Conservation (phyloP, 2,797 vertebrate genomes). For the Poeciliopsis infans region DNA sequence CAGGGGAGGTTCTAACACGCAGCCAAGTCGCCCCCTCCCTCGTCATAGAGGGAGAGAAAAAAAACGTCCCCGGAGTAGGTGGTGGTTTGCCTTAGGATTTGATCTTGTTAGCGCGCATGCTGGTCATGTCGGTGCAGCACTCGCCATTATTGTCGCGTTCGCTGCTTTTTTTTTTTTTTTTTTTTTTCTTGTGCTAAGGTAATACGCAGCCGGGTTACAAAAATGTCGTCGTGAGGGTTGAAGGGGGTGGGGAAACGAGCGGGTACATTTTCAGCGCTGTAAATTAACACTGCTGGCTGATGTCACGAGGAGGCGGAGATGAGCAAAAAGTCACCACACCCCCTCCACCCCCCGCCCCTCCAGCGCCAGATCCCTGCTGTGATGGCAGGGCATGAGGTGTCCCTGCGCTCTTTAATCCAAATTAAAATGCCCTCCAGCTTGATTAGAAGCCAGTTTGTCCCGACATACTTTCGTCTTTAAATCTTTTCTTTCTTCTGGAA, state of each 20-base stretch:
- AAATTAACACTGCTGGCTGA: conserved; percentile 75
- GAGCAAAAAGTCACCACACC: conserved; percentile 65
- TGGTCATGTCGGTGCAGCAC: conserved; percentile 14
- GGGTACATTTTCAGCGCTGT: conserved; percentile 62
- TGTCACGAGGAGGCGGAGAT: conserved; percentile 76
- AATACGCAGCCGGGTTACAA: neutral
- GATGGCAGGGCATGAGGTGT: conserved; percentile 16
- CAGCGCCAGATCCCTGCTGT: conserved; percentile 9
- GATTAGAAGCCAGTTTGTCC: neutral
- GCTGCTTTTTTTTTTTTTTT: neutral
- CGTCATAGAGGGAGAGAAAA: conserved; percentile 9
- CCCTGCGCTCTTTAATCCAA: neutral
- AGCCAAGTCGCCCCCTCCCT: conserved; percentile 40
- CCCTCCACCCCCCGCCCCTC: conserved; percentile 27
- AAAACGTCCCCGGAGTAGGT: conserved; percentile 49
- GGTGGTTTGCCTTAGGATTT: conserved; percentile 67
- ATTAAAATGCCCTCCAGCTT: conserved; percentile 8
- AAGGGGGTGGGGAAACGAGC: neutral
- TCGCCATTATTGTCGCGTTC: neutral
- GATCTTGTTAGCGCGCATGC: conserved; percentile 67
- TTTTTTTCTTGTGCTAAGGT: neutral
- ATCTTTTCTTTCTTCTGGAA: neutral
- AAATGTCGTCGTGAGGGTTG: conserved; percentile 17
- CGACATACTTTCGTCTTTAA: neutral
- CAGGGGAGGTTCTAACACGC: conserved; percentile 60